Conservation (phyloP, 2,113 vertebrate species). For the Cnemophilus loriae region DNA sequence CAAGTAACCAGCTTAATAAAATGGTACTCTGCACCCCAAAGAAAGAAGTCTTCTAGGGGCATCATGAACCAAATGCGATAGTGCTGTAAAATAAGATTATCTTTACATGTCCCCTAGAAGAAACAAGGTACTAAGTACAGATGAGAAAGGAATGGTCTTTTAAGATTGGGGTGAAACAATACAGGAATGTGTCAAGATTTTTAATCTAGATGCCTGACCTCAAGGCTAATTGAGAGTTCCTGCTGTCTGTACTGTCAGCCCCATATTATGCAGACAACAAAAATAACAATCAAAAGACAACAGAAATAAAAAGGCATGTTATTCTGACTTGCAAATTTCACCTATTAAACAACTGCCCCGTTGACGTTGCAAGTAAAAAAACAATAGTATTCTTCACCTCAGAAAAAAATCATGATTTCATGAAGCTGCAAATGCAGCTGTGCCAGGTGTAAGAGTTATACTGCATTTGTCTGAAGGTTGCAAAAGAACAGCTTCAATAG, state of each 20-base stretch:
- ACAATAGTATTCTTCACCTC: not conserved
- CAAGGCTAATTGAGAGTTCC: slow-evolving; percentile 23
- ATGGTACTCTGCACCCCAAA: not conserved
- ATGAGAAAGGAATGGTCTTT: slow-evolving; percentile 25
- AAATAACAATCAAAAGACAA: not conserved
- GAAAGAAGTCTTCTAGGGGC: not conserved
- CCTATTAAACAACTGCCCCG: not conserved
- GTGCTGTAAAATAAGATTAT: slow-evolving; percentile 10
- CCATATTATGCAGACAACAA: not conserved
- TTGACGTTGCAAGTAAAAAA: not conserved
- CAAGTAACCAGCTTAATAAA: not conserved
- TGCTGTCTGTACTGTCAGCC: not conserved
- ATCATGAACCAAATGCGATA: not conserved
- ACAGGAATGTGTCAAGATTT: slow-evolving; percentile 15
- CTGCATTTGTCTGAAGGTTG: not conserved
- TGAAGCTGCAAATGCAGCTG: not conserved
- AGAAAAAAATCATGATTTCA: not conserved
- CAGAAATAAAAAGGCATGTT: not conserved
- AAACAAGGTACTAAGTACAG: slow-evolving; percentile 24
- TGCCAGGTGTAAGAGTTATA: not conserved
- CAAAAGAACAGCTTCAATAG: not conserved
- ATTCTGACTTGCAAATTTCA: not conserved
- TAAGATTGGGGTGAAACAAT: slow-evolving; percentile 32
- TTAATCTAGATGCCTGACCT: slow-evolving; percentile 25
- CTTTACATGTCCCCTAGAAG: not conserved